Conservation (phyloP, 2,888 invertebrate species). For the Linhomoeus sp. region DNA sequence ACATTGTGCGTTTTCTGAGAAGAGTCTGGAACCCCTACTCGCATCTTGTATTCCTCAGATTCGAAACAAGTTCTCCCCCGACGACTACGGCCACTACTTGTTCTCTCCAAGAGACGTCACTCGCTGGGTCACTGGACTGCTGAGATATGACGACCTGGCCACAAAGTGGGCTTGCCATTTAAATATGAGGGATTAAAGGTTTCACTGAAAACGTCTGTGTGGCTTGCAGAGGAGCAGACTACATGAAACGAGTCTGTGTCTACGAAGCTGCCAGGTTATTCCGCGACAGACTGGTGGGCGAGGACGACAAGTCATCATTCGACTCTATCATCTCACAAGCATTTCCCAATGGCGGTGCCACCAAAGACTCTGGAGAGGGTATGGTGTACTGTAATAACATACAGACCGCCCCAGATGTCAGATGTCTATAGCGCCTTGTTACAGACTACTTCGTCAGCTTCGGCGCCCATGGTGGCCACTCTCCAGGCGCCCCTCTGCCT, state of each 20-base stretch:
- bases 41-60: no score
- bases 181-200: no score
- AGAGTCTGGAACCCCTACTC: no score
- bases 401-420: no score
- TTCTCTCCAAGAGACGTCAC: constrained; percentile 56
- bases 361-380: not conserved
- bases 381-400: no score
- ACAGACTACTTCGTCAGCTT: constrained; percentile 30
- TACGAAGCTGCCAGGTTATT: constrained; percentile 58
- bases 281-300: constrained; percentile 47
- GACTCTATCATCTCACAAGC: constrained; percentile 41
- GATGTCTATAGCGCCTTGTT: no score
- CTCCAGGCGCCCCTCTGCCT: constrained; percentile 30
- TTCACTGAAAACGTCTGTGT: no score
- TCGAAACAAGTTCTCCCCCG: constrained; percentile 36
- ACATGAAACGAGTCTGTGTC: constrained; percentile 41
- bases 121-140: constrained; percentile 46
- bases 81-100: constrained; percentile 45
- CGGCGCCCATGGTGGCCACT: constrained; percentile 24
- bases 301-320: constrained; percentile 46
- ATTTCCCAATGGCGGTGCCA: not conserved
- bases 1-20: no score
- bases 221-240: constrained; percentile 16
- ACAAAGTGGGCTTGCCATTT: not conserved
- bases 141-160: constrained; percentile 36